Base-by-base conservation (phyloP, 2,888 invertebrate genomes). In the Netelia inedita region DNA sequence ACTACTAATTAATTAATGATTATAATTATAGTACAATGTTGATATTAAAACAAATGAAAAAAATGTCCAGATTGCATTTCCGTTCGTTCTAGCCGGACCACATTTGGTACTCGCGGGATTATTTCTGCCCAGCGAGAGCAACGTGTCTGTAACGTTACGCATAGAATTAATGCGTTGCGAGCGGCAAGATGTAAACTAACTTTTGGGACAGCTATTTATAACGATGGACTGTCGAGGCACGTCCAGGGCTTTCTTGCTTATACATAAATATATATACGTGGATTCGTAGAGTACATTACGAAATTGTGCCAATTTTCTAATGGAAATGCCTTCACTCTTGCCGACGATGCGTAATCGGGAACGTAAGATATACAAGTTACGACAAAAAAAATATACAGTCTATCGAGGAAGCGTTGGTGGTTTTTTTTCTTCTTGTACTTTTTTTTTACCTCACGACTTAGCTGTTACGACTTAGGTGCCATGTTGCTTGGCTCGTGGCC, bases 191-290 rank as follows among this genome's bases (percentile, higher is more conserved):
- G 55, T 80, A 72, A 65, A 72, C 69, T 65, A 55, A 80, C 66
- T 83, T 79, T 83, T 71, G 65, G 80, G 81, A 69, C 83, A 69
- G 23, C 72, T 83, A 83, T 83, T 83, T 81, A 81, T 83, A 81
- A 57, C 83, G 57, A 14, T 35, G 63, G 46, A 11, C 21, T 9
- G 23, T 23, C 35, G 55, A 23, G 43, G 11, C 16, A n/a, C 11
- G 35, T n/a, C 41, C 55, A 53, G 28, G 63, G 41, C 43, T 75
- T 76, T 55, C 35, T 41, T 23, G 57, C 9, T 8, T n/a, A 55
- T 41, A 9, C 14, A 46, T 11, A 46, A 14, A 11, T 46, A 46
- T 46, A 46, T 46, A 46, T 46, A 43, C 3, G 3, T 43, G 3
- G 2, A 11, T 11, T 14, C 10, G 14, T 46, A 46, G 46, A 46